phyloP scores from a whole-genome alignment of 2,888 invertebrate genomes.

The Odontothrips loti region DNA sequence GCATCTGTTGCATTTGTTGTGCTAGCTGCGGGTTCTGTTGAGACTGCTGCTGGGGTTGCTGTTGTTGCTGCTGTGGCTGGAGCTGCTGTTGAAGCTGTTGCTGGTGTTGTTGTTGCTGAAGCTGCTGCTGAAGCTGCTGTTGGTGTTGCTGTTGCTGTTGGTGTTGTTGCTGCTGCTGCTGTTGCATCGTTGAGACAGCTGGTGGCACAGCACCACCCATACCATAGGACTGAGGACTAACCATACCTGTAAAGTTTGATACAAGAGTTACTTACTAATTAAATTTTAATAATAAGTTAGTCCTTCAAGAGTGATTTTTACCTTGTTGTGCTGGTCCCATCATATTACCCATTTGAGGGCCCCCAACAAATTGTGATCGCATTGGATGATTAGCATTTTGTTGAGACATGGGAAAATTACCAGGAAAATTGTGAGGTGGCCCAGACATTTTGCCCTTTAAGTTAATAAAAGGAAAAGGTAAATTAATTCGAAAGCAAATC shows the following conservation, averaged over 20 bases:
- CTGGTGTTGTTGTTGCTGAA: constrained; percentile 45
- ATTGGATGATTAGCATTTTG: constrained; percentile 50
- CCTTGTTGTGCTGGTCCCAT: constrained; percentile 53
- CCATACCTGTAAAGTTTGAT: constrained; percentile 50
- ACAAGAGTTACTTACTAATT: background rate
- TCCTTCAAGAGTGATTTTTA: constrained; percentile 38
- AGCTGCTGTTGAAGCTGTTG: constrained; percentile 41
- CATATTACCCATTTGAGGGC: constrained; percentile 61
- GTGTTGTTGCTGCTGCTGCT: constrained; percentile 42
- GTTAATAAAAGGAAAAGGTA: background rate
- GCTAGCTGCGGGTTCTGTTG: constrained; percentile 40
- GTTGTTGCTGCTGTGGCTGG: constrained; percentile 47
- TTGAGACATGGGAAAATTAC: constrained; percentile 60
- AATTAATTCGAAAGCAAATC: too few relatives aligned
- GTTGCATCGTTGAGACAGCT: constrained; percentile 36
- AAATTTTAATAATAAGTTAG: background rate
- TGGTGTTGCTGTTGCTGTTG: constrained; percentile 43
- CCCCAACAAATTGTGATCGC: constrained; percentile 61
- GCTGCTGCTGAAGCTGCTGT: constrained; percentile 41
- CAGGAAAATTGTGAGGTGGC: constrained; percentile 67
- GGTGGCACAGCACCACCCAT: constrained; percentile 43
- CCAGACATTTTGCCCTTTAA: constrained; percentile 56
- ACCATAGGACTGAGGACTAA: constrained; percentile 51
- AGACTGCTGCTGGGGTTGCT: constrained; percentile 44
- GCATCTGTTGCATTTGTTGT: constrained; percentile 43